Conservation (phyloP, 2,113 vertebrate species). For the Myotis lucifugus region DNA sequence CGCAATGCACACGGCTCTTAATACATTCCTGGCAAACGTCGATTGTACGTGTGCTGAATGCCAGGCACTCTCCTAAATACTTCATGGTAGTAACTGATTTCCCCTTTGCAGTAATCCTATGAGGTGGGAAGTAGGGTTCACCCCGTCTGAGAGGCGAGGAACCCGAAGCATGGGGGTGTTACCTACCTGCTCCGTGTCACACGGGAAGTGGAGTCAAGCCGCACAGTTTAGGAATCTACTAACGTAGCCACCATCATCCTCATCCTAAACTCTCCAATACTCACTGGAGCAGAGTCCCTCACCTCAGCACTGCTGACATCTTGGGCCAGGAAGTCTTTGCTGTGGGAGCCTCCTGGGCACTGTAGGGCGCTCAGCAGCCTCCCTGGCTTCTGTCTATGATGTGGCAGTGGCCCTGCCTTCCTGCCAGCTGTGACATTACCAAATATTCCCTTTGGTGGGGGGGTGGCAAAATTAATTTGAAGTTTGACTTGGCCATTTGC, state of each 20-base stretch:
- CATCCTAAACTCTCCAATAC: background rate
- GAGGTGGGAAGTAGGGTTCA: background rate
- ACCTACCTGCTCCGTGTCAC: background rate
- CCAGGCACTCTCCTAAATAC: background rate
- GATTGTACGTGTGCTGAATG: background rate
- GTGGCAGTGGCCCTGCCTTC: background rate
- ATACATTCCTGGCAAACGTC: background rate
- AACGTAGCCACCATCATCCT: background rate
- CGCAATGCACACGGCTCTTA: background rate
- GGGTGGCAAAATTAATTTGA: background rate
- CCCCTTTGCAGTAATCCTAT: background rate
- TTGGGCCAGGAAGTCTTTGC: background rate
- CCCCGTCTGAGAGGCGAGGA: background rate
- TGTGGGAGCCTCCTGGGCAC: background rate
- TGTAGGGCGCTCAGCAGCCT: background rate
- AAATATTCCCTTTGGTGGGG: background rate
- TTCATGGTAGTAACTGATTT: background rate
- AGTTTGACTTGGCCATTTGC: background rate
- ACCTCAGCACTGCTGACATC: background rate
- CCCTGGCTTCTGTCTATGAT: background rate
- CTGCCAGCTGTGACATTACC: background rate
- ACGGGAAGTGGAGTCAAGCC: background rate
- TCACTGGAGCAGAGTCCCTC: background rate
- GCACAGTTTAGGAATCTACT: background rate
- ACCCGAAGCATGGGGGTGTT: background rate